A percentile compares a stretch with the other conserved stretches of the same genome.
These are phyloP conservation scores for Pseudomyrmex gracilis DNA, from an alignment of 1,140 invertebrate genomes.

Conservation along the genomic window DNA sequence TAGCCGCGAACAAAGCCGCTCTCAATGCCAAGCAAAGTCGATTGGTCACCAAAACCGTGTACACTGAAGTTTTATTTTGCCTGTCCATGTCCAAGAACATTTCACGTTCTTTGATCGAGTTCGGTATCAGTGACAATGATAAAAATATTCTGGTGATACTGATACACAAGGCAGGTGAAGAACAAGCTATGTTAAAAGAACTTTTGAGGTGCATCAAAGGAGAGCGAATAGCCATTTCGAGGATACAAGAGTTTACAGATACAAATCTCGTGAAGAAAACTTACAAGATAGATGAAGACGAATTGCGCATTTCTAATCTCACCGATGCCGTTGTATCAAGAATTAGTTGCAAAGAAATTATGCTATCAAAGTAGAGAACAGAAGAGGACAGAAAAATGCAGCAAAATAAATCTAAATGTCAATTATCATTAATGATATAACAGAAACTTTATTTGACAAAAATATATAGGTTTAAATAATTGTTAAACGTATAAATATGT, in stretches of 20 bases:
- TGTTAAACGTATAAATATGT: background rate
- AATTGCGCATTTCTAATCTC: conserved; percentile 82
- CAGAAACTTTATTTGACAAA: conserved; percentile 29
- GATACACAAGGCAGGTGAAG: conserved; percentile 82
- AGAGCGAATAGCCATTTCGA: conserved; percentile 81
- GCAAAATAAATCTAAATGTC: background rate
- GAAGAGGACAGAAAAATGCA: background rate
- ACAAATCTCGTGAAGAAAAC: conserved; percentile 84
- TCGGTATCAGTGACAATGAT: conserved; percentile 87
- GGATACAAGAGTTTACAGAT: conserved; percentile 83
- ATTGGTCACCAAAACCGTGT: conserved; percentile 88
- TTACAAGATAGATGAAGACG: conserved; percentile 87
- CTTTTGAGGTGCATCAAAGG: conserved; percentile 85
- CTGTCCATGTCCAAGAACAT: conserved; percentile 90
- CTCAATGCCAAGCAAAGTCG: conserved; percentile 84
- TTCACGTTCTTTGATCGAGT: conserved; percentile 87
- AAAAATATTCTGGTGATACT: conserved; percentile 86
- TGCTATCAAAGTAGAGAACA: conserved; percentile 65
- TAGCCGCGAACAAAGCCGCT: conserved; percentile 90
- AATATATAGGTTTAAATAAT: conserved; percentile 38
- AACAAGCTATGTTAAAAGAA: conserved; percentile 78
- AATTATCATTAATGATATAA: conserved; percentile 19
- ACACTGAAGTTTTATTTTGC: conserved; percentile 90
- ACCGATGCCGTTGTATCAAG: conserved; percentile 87
- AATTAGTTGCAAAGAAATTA: conserved; percentile 87